Evolutionary conservation across 2,113 vertebrate genomes (phyloP).

Genomic region (Rhinolophus sinicus): DNA sequence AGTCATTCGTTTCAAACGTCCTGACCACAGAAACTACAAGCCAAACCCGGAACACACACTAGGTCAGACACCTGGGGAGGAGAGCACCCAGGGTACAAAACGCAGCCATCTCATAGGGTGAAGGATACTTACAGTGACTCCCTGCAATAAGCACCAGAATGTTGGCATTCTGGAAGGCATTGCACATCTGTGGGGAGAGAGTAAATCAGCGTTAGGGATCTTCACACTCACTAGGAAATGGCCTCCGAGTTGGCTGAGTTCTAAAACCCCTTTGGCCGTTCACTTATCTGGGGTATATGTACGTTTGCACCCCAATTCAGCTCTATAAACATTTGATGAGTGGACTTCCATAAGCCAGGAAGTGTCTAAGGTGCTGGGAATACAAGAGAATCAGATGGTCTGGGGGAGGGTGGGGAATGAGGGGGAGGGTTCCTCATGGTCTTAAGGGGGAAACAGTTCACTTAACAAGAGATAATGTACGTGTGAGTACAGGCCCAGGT

Average conservation of each 20-base stretch:
- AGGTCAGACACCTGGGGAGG: background rate
- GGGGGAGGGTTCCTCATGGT: background rate
- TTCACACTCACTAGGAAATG: background rate
- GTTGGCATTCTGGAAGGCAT: slow-evolving; percentile 77
- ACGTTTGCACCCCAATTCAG: background rate
- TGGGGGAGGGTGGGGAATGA: background rate
- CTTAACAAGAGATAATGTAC: background rate
- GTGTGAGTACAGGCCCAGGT: background rate
- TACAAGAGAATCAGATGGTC: background rate
- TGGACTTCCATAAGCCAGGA: background rate
- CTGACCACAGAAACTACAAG: slow-evolving; percentile 77
- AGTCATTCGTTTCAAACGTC: slow-evolving; percentile 78
- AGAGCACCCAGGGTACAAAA: background rate
- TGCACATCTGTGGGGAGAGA: slow-evolving; percentile 81
- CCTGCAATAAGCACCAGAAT: slow-evolving; percentile 78
- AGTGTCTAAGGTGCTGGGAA: background rate
- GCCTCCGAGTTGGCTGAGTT: background rate
- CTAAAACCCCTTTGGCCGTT: background rate
- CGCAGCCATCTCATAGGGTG: background rate
- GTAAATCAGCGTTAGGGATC: background rate
- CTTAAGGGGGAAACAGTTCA: background rate
- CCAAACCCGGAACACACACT: slow-evolving; percentile 33
- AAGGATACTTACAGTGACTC: slow-evolving; percentile 81
- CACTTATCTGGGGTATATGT: background rate
- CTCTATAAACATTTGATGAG: background rate